Conservation (phyloP, 2,888 invertebrate genomes). For the Colletes collaris region DNA sequence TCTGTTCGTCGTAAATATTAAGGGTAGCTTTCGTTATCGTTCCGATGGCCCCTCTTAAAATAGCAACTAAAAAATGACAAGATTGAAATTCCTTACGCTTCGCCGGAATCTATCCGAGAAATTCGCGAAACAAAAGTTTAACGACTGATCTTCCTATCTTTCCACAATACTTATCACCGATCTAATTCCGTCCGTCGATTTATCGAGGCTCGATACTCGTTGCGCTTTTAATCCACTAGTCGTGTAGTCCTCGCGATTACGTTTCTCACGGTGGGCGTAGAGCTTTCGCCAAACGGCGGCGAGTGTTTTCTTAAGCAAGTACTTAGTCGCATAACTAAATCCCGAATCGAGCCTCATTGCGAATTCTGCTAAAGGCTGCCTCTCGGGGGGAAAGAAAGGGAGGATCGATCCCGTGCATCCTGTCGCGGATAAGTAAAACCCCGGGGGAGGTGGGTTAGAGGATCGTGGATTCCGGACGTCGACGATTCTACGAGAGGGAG, state of each 20-base stretch:
- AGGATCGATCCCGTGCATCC: slow-evolving; percentile 8
- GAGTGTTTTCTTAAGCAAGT: slow-evolving; percentile 63
- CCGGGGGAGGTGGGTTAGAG: background rate
- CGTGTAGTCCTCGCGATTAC: slow-evolving; percentile 39
- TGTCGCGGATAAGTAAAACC: background rate
- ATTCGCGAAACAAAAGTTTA: too few species aligned
- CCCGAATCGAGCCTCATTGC: slow-evolving; percentile 58
- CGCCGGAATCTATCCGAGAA: too few species aligned
- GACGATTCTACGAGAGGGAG: too few species aligned
- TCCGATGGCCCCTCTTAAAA: too few species aligned
- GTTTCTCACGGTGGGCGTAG: slow-evolving; percentile 20
- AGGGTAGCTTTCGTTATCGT: too few species aligned
- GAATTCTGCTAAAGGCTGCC: slow-evolving; percentile 57
- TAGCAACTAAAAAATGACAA: too few species aligned
- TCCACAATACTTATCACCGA: background rate
- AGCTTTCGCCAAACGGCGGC: slow-evolving; percentile 9
- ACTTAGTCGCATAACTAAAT: slow-evolving; percentile 66
- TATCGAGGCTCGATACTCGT: slow-evolving; percentile 42
- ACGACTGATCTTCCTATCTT: too few species aligned
- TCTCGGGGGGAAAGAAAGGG: slow-evolving; percentile 21
- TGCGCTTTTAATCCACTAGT: slow-evolving; percentile 52
- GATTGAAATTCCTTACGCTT: too few species aligned
- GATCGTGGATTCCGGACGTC: background rate
- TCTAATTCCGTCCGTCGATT: slow-evolving; percentile 32
- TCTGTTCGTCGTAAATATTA: background rate